Evolutionary conservation across 2,888 invertebrate genomes (phyloP).

Genomic region (Drosophila acutilabella): DNA sequence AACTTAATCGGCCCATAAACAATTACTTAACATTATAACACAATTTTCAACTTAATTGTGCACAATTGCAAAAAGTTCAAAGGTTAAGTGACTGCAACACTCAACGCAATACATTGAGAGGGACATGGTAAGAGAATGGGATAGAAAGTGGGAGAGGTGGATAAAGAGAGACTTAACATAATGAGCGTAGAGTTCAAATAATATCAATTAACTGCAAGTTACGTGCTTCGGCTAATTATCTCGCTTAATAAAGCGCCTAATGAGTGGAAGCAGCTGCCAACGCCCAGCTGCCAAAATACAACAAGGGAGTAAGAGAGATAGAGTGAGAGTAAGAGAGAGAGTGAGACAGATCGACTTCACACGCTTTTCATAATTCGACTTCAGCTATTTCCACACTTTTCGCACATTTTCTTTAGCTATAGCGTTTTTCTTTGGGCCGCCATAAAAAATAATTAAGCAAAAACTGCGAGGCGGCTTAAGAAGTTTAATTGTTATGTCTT

Average conservation of each 20-base stretch:
- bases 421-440: slow-evolving; percentile 9
- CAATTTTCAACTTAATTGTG: slow-evolving; percentile 72
- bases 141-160: slow-evolving; percentile 4
- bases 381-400: slow-evolving; percentile 29
- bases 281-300: slow-evolving; percentile 65
- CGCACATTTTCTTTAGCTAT: slow-evolving; percentile 28
- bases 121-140: neutral
- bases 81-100: slow-evolving; percentile 71
- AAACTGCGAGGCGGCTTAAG: slow-evolving; percentile 62
- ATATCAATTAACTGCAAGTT: slow-evolving; percentile 82
- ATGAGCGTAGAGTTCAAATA: slow-evolving; percentile 76
- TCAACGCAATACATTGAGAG: slow-evolving; percentile 21
- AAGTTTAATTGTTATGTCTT: slow-evolving; percentile 70
- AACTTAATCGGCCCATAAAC: slow-evolving; percentile 69
- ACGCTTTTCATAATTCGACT: slow-evolving; percentile 48
- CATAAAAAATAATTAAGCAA: slow-evolving; percentile 66
- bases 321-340: neutral
- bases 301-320: slow-evolving; percentile 6
- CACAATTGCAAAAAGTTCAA: slow-evolving; percentile 72
- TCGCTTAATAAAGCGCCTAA: slow-evolving; percentile 82
- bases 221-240: slow-evolving; percentile 81
- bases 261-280: slow-evolving; percentile 82
- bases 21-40: slow-evolving; percentile 74
- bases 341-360: slow-evolving; percentile 16
- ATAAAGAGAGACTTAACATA: slow-evolving; percentile 48